Evolutionary conservation across 2,797 vertebrate species (phyloP), one percentile per base, ranked within the genome.

Genomic region (Ammospiza maritima): DNA sequence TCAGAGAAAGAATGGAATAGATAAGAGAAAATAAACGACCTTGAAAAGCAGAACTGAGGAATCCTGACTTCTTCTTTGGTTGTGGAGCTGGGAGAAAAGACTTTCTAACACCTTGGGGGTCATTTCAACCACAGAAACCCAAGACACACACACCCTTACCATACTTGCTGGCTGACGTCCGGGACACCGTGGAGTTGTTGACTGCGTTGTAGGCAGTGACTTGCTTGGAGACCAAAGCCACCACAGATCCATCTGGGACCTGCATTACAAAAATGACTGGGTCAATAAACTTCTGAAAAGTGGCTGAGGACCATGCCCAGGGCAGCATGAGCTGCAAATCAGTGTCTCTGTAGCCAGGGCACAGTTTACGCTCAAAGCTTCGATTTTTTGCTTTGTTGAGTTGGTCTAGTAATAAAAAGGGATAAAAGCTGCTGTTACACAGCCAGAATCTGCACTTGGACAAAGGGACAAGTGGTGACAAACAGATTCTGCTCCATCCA

Each of bases 101-200:
- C 9, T 51, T 51, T 29, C 45, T 17, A 51, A 51, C 7, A 29
- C 16, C 16, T 29, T 6, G 26, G 27, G 50, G 27, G 50, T 29
- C 3, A 51, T 51, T 11, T 53, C 51, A 53, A 12, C 16, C 27
- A 18, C 51, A 53, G 17, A 29, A 53, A 29, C 50, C 51, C 6
- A 4, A 30, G 27, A 53, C 51, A 53, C 17, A 26, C 10, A 44
- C 16, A 27, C 20, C 85, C 98, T 98, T 97, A 99, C 99, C 99
- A 4, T 99, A 99, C 98, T 99, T 99, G 97, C 99, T 99, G 14
- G 99, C 99, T 29, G 99, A 99, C 0, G 99, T 99, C 95, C 99
- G 98, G 73, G 99, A 99, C 56, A 99, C 99, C 0, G 99, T 99
- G 88, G 99, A 99, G 97, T 99, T 99, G 98, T 99, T 99, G 58